Conservation (phyloP, 2,888 invertebrate species). For the Rotaria sp. region DNA sequence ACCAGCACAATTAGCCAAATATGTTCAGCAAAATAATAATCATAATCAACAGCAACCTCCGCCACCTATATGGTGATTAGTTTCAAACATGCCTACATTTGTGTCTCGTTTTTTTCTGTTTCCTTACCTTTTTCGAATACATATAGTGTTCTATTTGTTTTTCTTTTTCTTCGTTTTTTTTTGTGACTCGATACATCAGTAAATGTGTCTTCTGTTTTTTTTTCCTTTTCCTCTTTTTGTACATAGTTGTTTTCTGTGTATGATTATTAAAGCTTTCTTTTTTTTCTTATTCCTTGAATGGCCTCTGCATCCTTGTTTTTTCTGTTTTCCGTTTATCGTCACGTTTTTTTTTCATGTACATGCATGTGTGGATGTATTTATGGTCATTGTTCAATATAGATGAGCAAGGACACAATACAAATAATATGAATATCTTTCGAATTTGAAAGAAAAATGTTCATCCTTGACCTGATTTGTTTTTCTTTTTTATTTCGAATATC, state of each 20-base stretch:
- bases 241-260: not conserved
- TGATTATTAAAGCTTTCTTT: not conserved
- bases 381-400: not conserved
- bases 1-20: not conserved
- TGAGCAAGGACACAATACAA: not conserved
- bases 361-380: not conserved
- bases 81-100: not conserved
- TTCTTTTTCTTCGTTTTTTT: not conserved
- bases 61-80: not conserved
- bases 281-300: not conserved
- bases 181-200: constrained; percentile 9
- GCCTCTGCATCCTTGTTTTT: not conserved
- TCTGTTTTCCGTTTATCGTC: not conserved
- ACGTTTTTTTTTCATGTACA: not conserved
- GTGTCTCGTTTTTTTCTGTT: not conserved
- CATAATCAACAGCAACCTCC: not conserved
- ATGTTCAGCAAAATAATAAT: not conserved
- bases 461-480: not conserved
- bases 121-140: not conserved
- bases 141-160: not conserved
- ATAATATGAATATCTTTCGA: not conserved
- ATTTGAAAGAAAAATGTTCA: not conserved
- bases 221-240: not conserved
- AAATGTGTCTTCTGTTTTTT: not conserved
- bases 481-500: no score